Evolutionary conservation across 2,113 vertebrate species (phyloP), one percentile per base, ranked within the genome.

Genomic region (Proterorhinus semilunaris): DNA sequence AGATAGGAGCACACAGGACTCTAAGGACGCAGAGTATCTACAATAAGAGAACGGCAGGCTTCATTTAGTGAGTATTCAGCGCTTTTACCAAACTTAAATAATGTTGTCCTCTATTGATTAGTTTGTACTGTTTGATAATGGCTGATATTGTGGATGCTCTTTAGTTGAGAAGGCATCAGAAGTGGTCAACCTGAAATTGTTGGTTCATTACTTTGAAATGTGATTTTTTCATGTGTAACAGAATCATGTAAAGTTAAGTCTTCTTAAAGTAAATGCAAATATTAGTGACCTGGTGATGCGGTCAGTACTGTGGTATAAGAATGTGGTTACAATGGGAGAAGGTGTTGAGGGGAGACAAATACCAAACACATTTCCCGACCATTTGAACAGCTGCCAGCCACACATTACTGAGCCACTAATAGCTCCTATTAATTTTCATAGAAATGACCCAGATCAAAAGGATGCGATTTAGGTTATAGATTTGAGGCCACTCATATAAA

Each of bases 361-460:
- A 85, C 74, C 90, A 87, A 78, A 83, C 68, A 86, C 71, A 81
- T 89, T 81, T 90, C 76, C 62, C 48, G 69, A 69, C 80, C 83
- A 88, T 90, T 89, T 87, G 89, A 51, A 69, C 94, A 95, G 94
- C 93, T 95, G 94, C 92, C 87, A 53, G 76, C 63, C 21, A 73
- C 74, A 83, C 90, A 90, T 93, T 88, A 69, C 91, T 82, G 78
- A 66, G 70, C 92, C 81, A 78, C 70, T 87, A 93, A 94, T 94
- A 94, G 92, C 80, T 72, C 72, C 13, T 71, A 80, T 71, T 74
- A 88, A 92, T 93, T 93, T 91, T 87, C 75, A 48, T 47, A 78
- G 76, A 73, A 68, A 62, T 36, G 59, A 54, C n/a, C 52, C 77
- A 64, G 61, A 79, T 83, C 70, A 82, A 75, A 77, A 69, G 78